Base-by-base conservation (phyloP, 2,113 vertebrate species). In the Thymallus thymallus region DNA sequence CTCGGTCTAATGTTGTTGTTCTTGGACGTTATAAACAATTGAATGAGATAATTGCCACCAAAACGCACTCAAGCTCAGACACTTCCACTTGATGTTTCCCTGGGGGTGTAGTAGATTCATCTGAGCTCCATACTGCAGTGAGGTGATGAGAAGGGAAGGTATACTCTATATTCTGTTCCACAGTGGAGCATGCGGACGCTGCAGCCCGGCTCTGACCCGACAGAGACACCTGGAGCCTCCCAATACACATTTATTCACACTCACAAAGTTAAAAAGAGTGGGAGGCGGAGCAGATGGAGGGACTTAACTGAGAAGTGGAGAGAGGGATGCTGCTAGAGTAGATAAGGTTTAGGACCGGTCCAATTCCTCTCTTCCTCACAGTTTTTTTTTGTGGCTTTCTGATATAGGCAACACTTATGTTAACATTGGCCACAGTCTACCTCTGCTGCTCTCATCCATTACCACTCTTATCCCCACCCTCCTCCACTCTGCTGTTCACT, bases 191-290 rank as follows among this genome's bases (percentile, higher is more conserved):
- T 51, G 12, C 16, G 16, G 48, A 51, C 13, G 14, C 48, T 14
- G 80, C 74, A 76, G 77, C 75, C 75, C 74, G 71, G 79, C 75
- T 77, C 79, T 74, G 69, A 86, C 86, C 75, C 76, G 67, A 55
- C 56, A 82, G 63, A 75, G 66, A 64, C 55, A 76, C 79, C 73
- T 79, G 69, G 60, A 81, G 66, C 10, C 10, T 64, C 67, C 62
- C 45, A 10, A 71, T 75, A 73, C 70, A 71, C 30, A 69, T 13
- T 24, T 5, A 18, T 51, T 3, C 48, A 51, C 12, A 51, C 48
- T 18, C 13, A 51, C 48, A 51, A 51, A 18, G 48, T 51, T 51
- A 51, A 18, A 51, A 51, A 51, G 48, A 16, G 48, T 51, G 48
- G 48, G 48, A 51, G 48, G 48, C 48, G 23, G 71, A 85, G 61